A percentile compares a stretch with the other conserved stretches of the same genome.
These are phyloP conservation scores for Hirtodrosophila alboralis DNA, from an alignment of 2,888 invertebrate genomes.

Conservation along the genomic window DNA sequence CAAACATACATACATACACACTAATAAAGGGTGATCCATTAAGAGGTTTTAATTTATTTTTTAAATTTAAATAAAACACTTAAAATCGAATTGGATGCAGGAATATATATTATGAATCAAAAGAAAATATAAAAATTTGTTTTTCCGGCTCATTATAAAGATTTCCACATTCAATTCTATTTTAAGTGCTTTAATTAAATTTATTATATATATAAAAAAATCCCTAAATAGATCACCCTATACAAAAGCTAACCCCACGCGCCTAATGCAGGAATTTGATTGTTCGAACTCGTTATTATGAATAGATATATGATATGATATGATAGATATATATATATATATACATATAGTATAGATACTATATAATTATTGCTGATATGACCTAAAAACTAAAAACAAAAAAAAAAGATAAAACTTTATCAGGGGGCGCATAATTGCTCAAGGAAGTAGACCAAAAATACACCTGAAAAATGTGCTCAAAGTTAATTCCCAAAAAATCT, in stretches of 20 bases:
- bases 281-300: slow-evolving; percentile 68
- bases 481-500: slow-evolving; percentile 11
- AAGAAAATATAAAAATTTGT: too few relatives aligned
- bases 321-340: slow-evolving; percentile 41
- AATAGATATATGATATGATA: slow-evolving; percentile 43
- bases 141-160: too few relatives aligned
- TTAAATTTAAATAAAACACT: too few relatives aligned
- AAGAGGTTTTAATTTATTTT: too few relatives aligned
- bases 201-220: too few relatives aligned
- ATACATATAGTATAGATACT: too few relatives aligned
- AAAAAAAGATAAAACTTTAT: slow-evolving; percentile 27
- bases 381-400: slow-evolving; percentile 24
- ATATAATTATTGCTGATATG: slow-evolving; percentile 17
- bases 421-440: slow-evolving; percentile 52
- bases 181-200: too few relatives aligned
- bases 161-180: too few relatives aligned
- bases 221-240: slow-evolving; percentile 13
- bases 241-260: slow-evolving; percentile 72
- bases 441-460: slow-evolving; percentile 50
- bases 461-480: slow-evolving; percentile 8
- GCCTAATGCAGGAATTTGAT: slow-evolving; percentile 73
- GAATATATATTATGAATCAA: too few relatives aligned
- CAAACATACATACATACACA: slow-evolving; percentile 27
- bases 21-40: too few relatives aligned
- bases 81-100: too few relatives aligned